Base-by-base conservation (phyloP, 53 echinoderm and acorn worm genomes). In the Holothuria scabra region DNA sequence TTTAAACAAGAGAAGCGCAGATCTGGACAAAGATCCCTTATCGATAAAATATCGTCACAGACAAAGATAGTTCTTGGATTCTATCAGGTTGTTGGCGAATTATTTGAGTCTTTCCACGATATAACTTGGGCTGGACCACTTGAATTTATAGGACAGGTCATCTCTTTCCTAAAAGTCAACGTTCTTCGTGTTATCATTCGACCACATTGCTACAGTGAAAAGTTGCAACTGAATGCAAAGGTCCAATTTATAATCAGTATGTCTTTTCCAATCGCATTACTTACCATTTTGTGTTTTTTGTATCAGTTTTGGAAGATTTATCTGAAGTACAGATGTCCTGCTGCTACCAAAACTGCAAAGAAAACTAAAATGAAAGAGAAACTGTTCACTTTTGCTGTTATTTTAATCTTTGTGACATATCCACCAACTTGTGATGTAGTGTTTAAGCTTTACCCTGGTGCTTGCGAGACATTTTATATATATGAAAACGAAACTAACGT, bases 401-500 rank as follows among this genome's bases (percentile, higher is more conserved):
- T 76, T 22, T 55, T 76, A 18, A 12, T 76, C 19, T 76, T 76
- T 56, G 28, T 76, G 28, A 76, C 76, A 7, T 76, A 76, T 52
- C 76, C 76, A 12, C 76, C 76, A 28, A 76, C 76, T 11, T 76
- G 76, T 14, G 76, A 76, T 5, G 28, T 56, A 10, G 52, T 76
- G 10, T 52, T 76, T 4, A 56, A 46, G 9, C 41, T 76, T 35
- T 76, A 52, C 16, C 76, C 76, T 12, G 55, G 52, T 76, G 52
- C 76, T 18, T 76, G 76, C 16, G 38, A 48, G 19, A 76, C 76
- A 48, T 76, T 76, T 28, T 29, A 56, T 10, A 37, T 56, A 23
- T 48, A 52, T 9, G 41, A 41, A 4, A 56, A 76, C 6, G 76
- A 56, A 48, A 52, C 41, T 10, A 56, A 33, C 28, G 12, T 26